These are phyloP conservation scores for Pelodytes ibericus DNA, from an alignment of 2,797 vertebrate species.

Conservation along the genomic window DNA sequence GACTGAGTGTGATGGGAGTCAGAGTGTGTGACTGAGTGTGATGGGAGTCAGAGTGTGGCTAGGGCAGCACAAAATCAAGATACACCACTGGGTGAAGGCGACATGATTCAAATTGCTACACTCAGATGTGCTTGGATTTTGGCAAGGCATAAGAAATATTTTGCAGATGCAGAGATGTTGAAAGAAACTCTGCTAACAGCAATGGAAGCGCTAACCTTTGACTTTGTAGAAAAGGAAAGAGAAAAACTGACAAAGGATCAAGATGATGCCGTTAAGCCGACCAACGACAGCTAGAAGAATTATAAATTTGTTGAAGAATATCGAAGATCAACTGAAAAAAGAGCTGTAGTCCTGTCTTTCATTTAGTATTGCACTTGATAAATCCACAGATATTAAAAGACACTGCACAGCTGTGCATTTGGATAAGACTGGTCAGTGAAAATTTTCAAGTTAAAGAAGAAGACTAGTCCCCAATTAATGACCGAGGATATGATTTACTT, in stretches of 20 bases:
- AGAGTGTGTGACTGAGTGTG: too few species aligned
- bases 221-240: background rate
- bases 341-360: background rate
- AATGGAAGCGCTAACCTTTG: background rate
- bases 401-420: background rate
- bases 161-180: constrained; percentile 3
- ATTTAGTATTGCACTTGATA: background rate
- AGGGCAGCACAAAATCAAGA: too few species aligned
- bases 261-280: constrained; percentile 1
- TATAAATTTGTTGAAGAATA: background rate
- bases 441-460: background rate
- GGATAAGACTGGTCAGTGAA: too few species aligned
- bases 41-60: too few species aligned
- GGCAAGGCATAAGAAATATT: background rate
- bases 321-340: background rate
- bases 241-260: background rate
- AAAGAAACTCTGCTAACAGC: background rate
- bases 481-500: background rate
- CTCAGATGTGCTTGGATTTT: constrained; percentile 5
- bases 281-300: background rate
- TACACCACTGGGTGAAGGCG: too few species aligned
- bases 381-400: background rate
- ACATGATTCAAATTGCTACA: background rate
- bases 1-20: too few species aligned
- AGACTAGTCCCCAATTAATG: background rate